phyloP scores from a whole-genome alignment of 2,888 invertebrate species.

The Poecilobothrus nobilitatus region DNA sequence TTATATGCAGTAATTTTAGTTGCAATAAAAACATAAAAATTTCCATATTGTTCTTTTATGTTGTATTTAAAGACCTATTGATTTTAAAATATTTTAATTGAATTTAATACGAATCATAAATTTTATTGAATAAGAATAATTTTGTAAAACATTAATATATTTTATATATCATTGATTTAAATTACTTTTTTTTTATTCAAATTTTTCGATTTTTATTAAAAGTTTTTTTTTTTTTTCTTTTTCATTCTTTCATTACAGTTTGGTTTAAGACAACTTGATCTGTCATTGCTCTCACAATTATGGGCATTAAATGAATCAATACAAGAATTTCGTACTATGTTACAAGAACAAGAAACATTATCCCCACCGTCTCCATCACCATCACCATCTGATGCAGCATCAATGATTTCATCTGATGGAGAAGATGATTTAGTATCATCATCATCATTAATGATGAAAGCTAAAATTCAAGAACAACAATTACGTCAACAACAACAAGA shows the following conservation, averaged over 20 bases:
- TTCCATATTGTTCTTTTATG: too few relatives aligned
- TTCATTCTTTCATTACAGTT: constrained; percentile 35
- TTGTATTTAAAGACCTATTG: too few relatives aligned
- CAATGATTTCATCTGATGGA: constrained; percentile 38
- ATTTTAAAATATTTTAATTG: too few relatives aligned
- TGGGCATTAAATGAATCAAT: constrained; percentile 90
- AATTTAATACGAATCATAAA: too few relatives aligned
- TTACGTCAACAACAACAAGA: background rate
- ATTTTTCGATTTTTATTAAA: background rate
- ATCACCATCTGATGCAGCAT: constrained; percentile 42
- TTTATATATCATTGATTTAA: too few relatives aligned
- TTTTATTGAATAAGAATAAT: too few relatives aligned
- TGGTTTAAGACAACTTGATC: constrained; percentile 77
- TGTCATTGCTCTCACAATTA: constrained; percentile 79
- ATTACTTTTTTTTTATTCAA: too few relatives aligned
- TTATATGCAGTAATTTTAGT: too few relatives aligned
- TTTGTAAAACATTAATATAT: too few relatives aligned
- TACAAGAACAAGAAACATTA: constrained; percentile 44
- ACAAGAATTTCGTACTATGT: constrained; percentile 71
- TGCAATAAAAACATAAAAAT: too few relatives aligned
- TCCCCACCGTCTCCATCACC: constrained; percentile 42
- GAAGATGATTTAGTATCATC: constrained; percentile 20
- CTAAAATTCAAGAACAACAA: constrained; percentile 10
- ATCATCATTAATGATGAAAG: constrained; percentile 9
- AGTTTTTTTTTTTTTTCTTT: background rate